Conservation (phyloP, 2,888 invertebrate species). For the Thymelicus lineola region DNA sequence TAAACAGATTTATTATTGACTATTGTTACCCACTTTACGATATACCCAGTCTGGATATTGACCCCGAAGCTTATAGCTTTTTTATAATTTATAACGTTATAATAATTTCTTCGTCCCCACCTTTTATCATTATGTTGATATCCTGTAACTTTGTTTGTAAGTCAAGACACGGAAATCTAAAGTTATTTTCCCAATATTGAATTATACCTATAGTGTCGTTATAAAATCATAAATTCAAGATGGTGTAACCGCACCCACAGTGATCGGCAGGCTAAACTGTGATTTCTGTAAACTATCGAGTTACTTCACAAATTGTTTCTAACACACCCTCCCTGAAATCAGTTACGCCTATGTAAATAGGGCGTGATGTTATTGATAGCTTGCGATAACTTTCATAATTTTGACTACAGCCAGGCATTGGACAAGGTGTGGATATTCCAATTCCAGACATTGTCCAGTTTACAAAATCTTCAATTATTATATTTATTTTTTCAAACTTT, state of each 20-base stretch:
- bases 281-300: constrained; percentile 73
- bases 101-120: too few species aligned
- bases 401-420: constrained; percentile 4
- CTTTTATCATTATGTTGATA: too few species aligned
- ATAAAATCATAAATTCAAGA: constrained; percentile 39
- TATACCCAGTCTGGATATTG: too few species aligned
- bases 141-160: not conserved
- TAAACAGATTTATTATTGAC: too few species aligned
- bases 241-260: constrained; percentile 56
- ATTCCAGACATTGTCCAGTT: too few species aligned
- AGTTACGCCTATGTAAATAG: constrained; percentile 60
- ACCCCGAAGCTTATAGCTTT: too few species aligned
- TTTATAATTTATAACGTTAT: not conserved
- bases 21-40: too few species aligned
- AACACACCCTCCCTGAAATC: constrained; percentile 57
- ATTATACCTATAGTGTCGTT: constrained; percentile 25
- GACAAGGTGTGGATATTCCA: not conserved
- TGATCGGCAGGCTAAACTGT: constrained; percentile 50
- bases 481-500: too few species aligned
- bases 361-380: constrained; percentile 49
- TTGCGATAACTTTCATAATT: constrained; percentile 40
- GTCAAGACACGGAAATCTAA: not conserved
- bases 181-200: constrained; percentile 7
- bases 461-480: too few species aligned
- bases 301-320: constrained; percentile 69